phyloP scores from a whole-genome alignment of 2,888 invertebrate species.

The Heliconius erato region DNA sequence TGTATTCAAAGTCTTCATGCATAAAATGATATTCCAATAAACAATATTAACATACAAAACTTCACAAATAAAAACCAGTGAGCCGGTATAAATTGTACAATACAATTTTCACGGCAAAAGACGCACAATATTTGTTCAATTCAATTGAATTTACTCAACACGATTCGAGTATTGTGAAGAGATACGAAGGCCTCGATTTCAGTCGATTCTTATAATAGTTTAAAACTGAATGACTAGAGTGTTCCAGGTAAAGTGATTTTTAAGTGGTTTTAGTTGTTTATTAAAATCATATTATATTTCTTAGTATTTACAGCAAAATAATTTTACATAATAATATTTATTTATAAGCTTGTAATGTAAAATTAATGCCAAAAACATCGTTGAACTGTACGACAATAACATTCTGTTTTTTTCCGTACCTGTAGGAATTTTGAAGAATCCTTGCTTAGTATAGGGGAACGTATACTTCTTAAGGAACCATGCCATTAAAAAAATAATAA shows the following conservation, averaged over 20 bases:
- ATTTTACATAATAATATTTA: not conserved
- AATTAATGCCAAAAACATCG: too few species aligned
- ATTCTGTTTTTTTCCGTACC: too few species aligned
- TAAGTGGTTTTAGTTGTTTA: not conserved
- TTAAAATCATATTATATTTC: constrained; percentile 2
- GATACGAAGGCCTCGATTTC: constrained; percentile 39
- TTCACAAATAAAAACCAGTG: constrained; percentile 44
- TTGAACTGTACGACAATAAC: too few species aligned
- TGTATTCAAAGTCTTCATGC: constrained; percentile 17
- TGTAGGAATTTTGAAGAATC: too few species aligned
- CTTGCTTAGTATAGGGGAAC: too few species aligned
- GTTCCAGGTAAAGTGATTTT: not conserved
- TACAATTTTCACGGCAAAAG: constrained; percentile 56
- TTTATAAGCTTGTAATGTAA: not conserved
- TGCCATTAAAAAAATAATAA: too few species aligned
- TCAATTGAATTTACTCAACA: constrained; percentile 64
- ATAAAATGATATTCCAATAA: constrained; percentile 37
- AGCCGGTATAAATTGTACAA: constrained; percentile 54
- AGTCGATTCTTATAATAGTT: constrained; percentile 39
- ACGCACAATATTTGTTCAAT: constrained; percentile 60
- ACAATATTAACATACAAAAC: constrained; percentile 41
- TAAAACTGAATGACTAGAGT: constrained; percentile 16
- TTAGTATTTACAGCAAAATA: not conserved
- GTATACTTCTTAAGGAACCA: too few species aligned
- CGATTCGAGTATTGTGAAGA: constrained; percentile 52